phyloP scores from a whole-genome alignment of 2,113 vertebrate genomes.

The Scophthalmus maximus region DNA sequence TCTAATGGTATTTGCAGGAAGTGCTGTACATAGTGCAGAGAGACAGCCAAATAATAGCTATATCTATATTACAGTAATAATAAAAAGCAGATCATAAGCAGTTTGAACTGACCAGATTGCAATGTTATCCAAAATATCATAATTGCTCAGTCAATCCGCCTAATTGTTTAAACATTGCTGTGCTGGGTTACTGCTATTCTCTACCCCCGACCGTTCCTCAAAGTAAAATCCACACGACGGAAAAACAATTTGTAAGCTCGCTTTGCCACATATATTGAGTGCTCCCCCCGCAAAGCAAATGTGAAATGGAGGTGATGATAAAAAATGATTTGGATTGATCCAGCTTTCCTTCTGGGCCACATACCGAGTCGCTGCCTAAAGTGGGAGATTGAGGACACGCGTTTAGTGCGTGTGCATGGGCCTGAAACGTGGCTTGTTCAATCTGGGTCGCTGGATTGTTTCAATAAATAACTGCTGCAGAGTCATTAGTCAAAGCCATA shows the following conservation, averaged over 20 bases:
- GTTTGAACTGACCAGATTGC: slow-evolving; percentile 33
- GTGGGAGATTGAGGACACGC: slow-evolving; percentile 45
- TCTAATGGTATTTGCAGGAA: slow-evolving; percentile 52
- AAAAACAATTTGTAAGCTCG: slow-evolving; percentile 37
- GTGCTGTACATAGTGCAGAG: slow-evolving; percentile 9
- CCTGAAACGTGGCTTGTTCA: slow-evolving; percentile 73
- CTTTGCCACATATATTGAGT: slow-evolving; percentile 27
- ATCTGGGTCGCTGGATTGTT: slow-evolving; percentile 75
- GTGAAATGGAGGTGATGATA: slow-evolving; percentile 30
- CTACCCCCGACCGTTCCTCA: slow-evolving; percentile 12
- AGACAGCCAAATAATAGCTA: slow-evolving; percentile 20
- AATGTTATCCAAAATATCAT: slow-evolving; percentile 28
- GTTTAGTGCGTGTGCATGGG: slow-evolving; percentile 23
- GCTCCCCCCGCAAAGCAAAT: slow-evolving; percentile 25
- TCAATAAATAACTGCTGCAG: slow-evolving; percentile 78
- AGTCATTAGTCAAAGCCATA: slow-evolving; percentile 78
- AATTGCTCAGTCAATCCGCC: slow-evolving; percentile 36
- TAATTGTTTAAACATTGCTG: slow-evolving; percentile 32
- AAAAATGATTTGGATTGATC: slow-evolving; percentile 47
- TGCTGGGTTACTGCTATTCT: slow-evolving; percentile 23
- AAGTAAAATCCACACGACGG: slow-evolving; percentile 27
- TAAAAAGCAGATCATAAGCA: slow-evolving; percentile 53
- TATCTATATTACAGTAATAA: slow-evolving; percentile 35
- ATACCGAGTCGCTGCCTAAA: slow-evolving; percentile 20
- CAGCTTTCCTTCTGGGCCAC: slow-evolving; percentile 20